Base-by-base conservation (phyloP, 1,140 invertebrate genomes). In the Anadara kagoshimensis region DNA sequence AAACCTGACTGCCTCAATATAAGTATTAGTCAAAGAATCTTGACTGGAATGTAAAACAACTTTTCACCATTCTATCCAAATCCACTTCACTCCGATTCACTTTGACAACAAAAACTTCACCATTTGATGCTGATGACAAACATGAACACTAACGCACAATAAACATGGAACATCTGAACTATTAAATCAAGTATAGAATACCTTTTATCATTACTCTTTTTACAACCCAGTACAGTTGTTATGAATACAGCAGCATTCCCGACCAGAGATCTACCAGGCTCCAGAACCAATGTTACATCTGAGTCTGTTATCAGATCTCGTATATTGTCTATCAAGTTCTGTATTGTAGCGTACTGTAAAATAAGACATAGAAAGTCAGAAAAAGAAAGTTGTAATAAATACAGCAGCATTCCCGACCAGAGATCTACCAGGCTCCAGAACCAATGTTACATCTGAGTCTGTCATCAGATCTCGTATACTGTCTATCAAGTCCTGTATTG, bases 401-500 rank as follows among this genome's bases (percentile, higher is more conserved):
- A 89, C 66, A 36, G 80, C 89, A 1, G 89, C 80, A 77, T 90
- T 85, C 11, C 84, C 90, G 29, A 90, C 78, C 44, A 91, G 58
- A 18, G 82, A 82, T 43, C 89, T 72, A 11, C 90, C 90, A 3
- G 90, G 90, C 73, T 91, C 90, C 0, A 90, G 53, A 29, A 90
- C 78, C 7, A 90, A 67, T 43, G 80, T 81, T 11, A 88, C 78
- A 63, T 78, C 69, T 36, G 29, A 36, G 20, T 75, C 77, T 26
- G n/a, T 45, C 16, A 80, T 68, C 10, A 62, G 78, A 57, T 44
- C 76, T 69, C 56, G 68, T 26, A 79, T 66, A n/a, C n/a, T 81
- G 44, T 53, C 59, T 63, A 74, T 74, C 61, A 80, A 66, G 69
- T 80, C 81, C 54, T 11, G 61, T 29, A 67, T 79, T 36, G 29